These are phyloP conservation scores for Xestia ashworthii DNA, from an alignment of 2,888 invertebrate genomes.

Conservation along the genomic window DNA sequence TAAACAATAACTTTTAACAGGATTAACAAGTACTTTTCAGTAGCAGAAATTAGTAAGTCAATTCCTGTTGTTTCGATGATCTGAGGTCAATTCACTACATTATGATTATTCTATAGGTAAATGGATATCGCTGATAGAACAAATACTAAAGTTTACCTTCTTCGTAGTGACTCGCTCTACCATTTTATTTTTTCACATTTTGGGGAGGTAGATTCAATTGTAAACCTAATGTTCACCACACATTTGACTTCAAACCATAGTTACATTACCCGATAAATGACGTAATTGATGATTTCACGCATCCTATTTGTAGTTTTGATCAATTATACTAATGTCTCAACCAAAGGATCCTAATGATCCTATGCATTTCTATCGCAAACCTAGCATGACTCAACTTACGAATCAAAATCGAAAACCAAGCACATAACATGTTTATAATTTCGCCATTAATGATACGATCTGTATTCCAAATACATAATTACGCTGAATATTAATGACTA, in stretches of 20 bases:
- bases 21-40: too few species aligned
- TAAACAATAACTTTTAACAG: too few species aligned
- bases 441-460: conserved; percentile 51
- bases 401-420: conserved; percentile 11
- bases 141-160: too few species aligned
- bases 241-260: conserved; percentile 5
- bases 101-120: background rate
- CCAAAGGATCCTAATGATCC: background rate
- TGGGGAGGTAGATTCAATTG: too few species aligned
- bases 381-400: conserved; percentile 14
- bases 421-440: conserved; percentile 51
- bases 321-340: conserved; percentile 1
- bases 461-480: conserved; percentile 34
- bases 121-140: background rate
- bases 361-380: background rate
- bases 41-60: background rate
- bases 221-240: background rate
- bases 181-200: too few species aligned
- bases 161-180: background rate
- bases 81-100: background rate
- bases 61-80: too few species aligned
- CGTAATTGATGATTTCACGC: background rate
- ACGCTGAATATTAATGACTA: conserved; percentile 41
- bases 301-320: background rate
- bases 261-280: background rate